Conservation (phyloP, 2,888 invertebrate species). For the Tigriopus californicus region DNA sequence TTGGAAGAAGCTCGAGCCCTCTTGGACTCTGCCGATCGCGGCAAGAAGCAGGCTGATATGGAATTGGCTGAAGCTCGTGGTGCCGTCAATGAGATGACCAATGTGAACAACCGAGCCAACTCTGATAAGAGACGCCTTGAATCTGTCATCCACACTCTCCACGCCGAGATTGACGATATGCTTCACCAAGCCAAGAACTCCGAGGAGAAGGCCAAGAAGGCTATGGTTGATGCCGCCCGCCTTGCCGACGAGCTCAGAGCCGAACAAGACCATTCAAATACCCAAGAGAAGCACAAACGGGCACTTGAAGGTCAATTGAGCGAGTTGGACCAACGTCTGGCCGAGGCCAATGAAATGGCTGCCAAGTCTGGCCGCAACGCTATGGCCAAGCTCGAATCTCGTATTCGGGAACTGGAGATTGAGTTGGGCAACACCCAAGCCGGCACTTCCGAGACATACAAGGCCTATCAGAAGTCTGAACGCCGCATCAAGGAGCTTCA, state of each 20-base stretch:
- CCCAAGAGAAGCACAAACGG: constrained; percentile 94
- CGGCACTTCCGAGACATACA: constrained; percentile 36
- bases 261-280: constrained; percentile 91
- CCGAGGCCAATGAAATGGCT: constrained; percentile 37
- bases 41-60: constrained; percentile 91
- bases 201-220: constrained; percentile 97
- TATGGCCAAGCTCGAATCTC: constrained; percentile 20
- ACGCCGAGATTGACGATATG: constrained; percentile 94
- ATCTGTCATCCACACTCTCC: constrained; percentile 91
- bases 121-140: constrained; percentile 99
- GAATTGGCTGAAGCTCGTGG: constrained; percentile 95
- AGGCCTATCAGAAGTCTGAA: constrained; percentile 36
- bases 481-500: constrained; percentile 44
- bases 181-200: constrained; percentile 96
- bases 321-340: constrained; percentile 58
- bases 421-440: constrained; percentile 69
- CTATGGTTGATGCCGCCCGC: constrained; percentile 94
- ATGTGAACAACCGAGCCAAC: constrained; percentile 78
- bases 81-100: constrained; percentile 87
- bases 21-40: constrained; percentile 93
- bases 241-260: constrained; percentile 96
- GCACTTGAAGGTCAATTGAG: constrained; percentile 94
- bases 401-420: constrained; percentile 27
- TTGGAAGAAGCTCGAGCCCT: constrained; percentile 92
- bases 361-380: constrained; percentile 30